phyloP scores from a whole-genome alignment of 2,888 invertebrate species.

The Iphiclides podalirius region DNA sequence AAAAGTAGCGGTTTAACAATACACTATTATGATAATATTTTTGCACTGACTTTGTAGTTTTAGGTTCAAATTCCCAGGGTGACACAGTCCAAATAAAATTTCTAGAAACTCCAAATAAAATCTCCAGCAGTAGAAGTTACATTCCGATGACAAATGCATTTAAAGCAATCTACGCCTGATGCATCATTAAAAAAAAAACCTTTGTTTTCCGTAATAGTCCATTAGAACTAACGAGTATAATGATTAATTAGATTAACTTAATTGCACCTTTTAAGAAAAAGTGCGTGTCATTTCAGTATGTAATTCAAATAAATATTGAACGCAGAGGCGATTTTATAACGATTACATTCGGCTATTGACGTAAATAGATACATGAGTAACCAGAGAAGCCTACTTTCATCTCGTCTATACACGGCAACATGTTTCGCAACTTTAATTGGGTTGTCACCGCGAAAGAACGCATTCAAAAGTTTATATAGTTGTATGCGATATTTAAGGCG shows the following conservation, averaged over 20 bases:
- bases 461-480: constrained; percentile 8
- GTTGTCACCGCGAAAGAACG: not conserved
- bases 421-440: constrained; percentile 9
- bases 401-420: constrained; percentile 1
- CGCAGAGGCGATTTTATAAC: not conserved
- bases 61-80: too few species aligned
- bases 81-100: too few species aligned
- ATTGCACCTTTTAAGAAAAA: not conserved
- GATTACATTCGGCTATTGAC: constrained; percentile 2
- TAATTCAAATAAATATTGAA: not conserved
- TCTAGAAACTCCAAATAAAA: too few species aligned
- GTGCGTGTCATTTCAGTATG: not conserved
- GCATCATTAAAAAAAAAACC: not conserved
- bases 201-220: not conserved
- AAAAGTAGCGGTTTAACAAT: too few species aligned
- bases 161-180: too few species aligned
- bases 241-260: constrained; percentile 13
- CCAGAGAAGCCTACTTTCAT: constrained; percentile 20
- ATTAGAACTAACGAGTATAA: not conserved
- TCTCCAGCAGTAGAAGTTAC: not conserved
- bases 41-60: too few species aligned
- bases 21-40: too few species aligned
- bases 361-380: constrained; percentile 13
- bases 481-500: constrained; percentile 9
- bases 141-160: not conserved